A percentile compares a stretch with the other conserved stretches of the same genome.
Evolutionary conservation across 2,797 vertebrate species (phyloP).

Genomic region (Pipistrellus nathusii): DNA sequence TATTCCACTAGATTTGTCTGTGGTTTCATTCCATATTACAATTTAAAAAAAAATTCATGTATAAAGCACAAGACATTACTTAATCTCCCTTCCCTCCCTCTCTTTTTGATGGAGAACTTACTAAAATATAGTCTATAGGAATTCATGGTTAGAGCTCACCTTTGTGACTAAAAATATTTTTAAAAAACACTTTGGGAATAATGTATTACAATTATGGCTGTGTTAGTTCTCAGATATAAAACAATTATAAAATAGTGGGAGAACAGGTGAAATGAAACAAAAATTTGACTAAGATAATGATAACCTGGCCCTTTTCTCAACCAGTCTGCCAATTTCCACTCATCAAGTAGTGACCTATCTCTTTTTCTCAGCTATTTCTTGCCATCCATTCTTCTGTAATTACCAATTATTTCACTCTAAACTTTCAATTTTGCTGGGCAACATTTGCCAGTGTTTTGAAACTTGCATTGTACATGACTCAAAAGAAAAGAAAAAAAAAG

Average conservation of each 20-base stretch:
- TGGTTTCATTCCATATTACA: conserved; percentile 1
- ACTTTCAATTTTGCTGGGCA: not conserved
- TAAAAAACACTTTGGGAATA: accelerated
- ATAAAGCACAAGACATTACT: conserved; percentile 37
- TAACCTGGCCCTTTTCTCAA: no score
- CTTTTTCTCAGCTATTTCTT: not conserved
- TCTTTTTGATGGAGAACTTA: conserved; percentile 14
- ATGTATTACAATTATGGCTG: accelerated
- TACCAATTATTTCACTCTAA: conserved; percentile 31
- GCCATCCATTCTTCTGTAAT: not conserved
- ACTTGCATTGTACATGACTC: not conserved
- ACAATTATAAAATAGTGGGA: not conserved
- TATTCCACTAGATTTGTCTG: conserved; percentile 55
- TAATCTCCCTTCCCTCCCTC: not conserved
- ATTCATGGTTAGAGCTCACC: conserved; percentile 63
- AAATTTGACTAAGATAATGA: conserved; percentile 13
- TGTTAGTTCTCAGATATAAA: not conserved
- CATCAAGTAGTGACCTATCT: not conserved
- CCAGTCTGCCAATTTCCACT: not conserved
- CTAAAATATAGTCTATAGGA: not conserved
- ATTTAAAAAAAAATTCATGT: conserved; percentile 40
- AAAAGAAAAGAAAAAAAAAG: not conserved
- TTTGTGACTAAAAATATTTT: conserved; percentile 63
- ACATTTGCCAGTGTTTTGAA: conserved; percentile 21
- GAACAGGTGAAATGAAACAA: conserved; percentile 32